These are phyloP conservation scores for Planococcus citri DNA, from an alignment of 1,140 invertebrate genomes.

Conservation along the genomic window DNA sequence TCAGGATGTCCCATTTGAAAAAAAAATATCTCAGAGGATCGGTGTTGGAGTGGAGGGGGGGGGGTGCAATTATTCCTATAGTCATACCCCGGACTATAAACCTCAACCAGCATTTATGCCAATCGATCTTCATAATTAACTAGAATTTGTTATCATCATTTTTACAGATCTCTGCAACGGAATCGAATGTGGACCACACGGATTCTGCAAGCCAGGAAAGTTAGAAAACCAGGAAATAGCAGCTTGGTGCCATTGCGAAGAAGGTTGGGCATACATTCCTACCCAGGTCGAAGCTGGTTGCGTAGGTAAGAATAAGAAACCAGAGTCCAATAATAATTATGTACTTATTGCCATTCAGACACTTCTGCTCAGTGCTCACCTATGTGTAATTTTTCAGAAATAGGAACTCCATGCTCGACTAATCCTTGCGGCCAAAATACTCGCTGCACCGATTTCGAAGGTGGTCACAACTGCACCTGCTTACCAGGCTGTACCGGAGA, in stretches of 20 bases:
- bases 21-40: too few species aligned
- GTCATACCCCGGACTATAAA: too few species aligned
- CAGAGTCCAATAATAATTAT: too few species aligned
- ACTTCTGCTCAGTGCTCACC: not conserved
- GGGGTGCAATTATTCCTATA: too few species aligned
- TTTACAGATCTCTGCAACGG: conserved; percentile 86
- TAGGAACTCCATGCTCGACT: conserved; percentile 45
- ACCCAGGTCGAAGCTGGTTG: conserved; percentile 53
- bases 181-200: conserved; percentile 69
- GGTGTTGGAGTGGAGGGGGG: too few species aligned
- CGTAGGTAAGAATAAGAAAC: conserved; percentile 27
- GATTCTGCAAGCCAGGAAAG: conserved; percentile 77
- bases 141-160: too few species aligned
- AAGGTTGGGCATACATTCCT: conserved; percentile 47
- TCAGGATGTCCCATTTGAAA: too few species aligned
- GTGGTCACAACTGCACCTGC: conserved; percentile 64
- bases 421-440: conserved; percentile 77
- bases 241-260: conserved; percentile 68
- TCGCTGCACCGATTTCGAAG: conserved; percentile 55
- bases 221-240: conserved; percentile 64
- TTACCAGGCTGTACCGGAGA: conserved; percentile 65
- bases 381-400: too few species aligned
- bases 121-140: not conserved
- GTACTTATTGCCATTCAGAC: too few species aligned
- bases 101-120: too few species aligned